Evolutionary conservation across 2,888 invertebrate species (phyloP).

Genomic region (Cheilosia grossa): DNA sequence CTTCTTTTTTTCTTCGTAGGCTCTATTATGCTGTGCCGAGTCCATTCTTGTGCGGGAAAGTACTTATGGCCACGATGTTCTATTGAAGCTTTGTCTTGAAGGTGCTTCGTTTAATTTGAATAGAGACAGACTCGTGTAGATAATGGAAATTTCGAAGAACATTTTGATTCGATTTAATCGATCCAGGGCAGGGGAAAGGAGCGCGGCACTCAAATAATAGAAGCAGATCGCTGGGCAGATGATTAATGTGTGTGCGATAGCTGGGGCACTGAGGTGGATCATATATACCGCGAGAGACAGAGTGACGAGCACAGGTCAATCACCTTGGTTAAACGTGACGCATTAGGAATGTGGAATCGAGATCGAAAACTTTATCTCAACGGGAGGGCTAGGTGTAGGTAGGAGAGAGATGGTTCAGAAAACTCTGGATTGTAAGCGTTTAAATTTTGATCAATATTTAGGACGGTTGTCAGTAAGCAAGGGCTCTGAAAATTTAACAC

Average conservation of each 20-base stretch:
- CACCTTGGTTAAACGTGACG: conserved; percentile 22
- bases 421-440: too few relatives aligned
- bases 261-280: conserved; percentile 38
- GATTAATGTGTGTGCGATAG: conserved; percentile 64
- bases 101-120: conserved; percentile 70
- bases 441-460: too few relatives aligned
- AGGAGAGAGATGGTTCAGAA: too few relatives aligned
- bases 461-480: too few relatives aligned
- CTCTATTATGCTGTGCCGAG: conserved; percentile 15
- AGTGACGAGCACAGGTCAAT: conserved; percentile 66
- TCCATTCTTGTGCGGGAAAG: conserved; percentile 34
- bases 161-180: conserved; percentile 64
- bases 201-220: conserved; percentile 22
- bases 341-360: conserved; percentile 13
- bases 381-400: too few relatives aligned
- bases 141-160: conserved; percentile 70
- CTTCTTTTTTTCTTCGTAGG: background rate
- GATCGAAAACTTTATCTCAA: too few relatives aligned
- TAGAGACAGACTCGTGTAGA: conserved; percentile 48
- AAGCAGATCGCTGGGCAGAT: conserved; percentile 52
- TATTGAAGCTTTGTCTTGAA: conserved; percentile 60
- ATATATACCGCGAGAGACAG: conserved; percentile 34
- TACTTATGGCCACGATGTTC: conserved; percentile 51
- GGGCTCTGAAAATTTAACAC: too few relatives aligned
- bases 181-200: conserved; percentile 20